Evolutionary conservation across 30 jellyfish, hydroid and myxozoan species (phyloP), one percentile per base, ranked within the genome.

Genomic region (Aurelia aurita complex sp. Pacific): DNA sequence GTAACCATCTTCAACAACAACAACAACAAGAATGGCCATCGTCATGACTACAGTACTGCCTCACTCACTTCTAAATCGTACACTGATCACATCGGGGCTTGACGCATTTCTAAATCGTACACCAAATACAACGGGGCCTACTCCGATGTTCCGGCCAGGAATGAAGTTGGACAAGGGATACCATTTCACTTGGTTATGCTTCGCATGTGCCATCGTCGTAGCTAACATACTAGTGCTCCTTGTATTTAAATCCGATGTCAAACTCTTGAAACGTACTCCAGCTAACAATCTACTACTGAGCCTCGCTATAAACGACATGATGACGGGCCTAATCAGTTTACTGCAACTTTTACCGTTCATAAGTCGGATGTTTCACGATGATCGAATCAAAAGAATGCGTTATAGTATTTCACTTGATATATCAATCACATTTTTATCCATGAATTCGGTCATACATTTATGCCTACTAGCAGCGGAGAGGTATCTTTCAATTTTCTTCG

Each of bases 401-500:
- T 94, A 79, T 59, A 53, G 57, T 19, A 75, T 89, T 2, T 73
- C 83, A 64, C 64, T 74, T 29, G 97, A 88, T 42, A 55, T 88
- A 3, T 57, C 84, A 9, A 88, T 87, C 61, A 69, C 73, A 11
- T n/a, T 83, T 23, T 59, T 85, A 12, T 79, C 95, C 8, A 33
- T 94, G 34, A 77, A 88, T 36, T 65, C 97, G 18, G 98, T 94
- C 17, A 66, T 87, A 1, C 98, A 94, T 68, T 64, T 94, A 36
- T 74, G 93, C 23, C 72, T 88, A 23, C 81, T 94, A 13, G 92
- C 98, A 1, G 82, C 78, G 9, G 98, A 94, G 66, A 79, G 98
- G 55, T 94, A 79, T 67, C 73, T 94, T 2, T 83, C 97, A 74
- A 83, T 94, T 19, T 94, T 88, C 80, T 83, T 74, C 77, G 98